Conservation (phyloP, 2,113 vertebrate genomes). For the Gallinago jamesoni region DNA sequence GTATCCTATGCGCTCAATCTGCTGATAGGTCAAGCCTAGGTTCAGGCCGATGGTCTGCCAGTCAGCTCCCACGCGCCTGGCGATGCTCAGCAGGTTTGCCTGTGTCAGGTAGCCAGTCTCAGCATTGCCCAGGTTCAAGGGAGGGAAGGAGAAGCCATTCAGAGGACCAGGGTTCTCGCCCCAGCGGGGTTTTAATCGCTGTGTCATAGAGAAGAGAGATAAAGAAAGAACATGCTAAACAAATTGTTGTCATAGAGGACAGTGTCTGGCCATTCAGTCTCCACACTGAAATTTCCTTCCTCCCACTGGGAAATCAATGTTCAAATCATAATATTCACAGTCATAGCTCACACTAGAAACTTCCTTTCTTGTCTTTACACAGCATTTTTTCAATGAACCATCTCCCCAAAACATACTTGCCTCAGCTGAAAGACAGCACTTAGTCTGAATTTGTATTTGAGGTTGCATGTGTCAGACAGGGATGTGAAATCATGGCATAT, state of each 20-base stretch:
- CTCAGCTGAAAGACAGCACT: neutral
- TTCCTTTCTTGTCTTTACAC: neutral
- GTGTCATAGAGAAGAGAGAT: neutral
- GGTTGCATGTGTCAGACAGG: neutral
- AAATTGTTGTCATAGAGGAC: neutral
- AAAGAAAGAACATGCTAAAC: neutral
- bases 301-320: neutral
- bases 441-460: neutral
- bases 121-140: constrained; percentile 89
- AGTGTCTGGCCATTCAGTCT: neutral
- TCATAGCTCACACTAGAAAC: neutral
- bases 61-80: constrained; percentile 85
- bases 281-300: neutral
- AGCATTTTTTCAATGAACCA: neutral
- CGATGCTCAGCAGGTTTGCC: constrained; percentile 89
- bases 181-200: constrained; percentile 64
- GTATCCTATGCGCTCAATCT: constrained; percentile 85
- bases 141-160: constrained; percentile 65
- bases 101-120: constrained; percentile 95
- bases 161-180: neutral
- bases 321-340: neutral
- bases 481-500: neutral
- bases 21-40: constrained; percentile 84
- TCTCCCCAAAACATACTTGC: neutral
- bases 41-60: constrained; percentile 89